These are phyloP conservation scores for Habrosyne pyritoides DNA, from an alignment of 2,888 invertebrate species.

Conservation along the genomic window DNA sequence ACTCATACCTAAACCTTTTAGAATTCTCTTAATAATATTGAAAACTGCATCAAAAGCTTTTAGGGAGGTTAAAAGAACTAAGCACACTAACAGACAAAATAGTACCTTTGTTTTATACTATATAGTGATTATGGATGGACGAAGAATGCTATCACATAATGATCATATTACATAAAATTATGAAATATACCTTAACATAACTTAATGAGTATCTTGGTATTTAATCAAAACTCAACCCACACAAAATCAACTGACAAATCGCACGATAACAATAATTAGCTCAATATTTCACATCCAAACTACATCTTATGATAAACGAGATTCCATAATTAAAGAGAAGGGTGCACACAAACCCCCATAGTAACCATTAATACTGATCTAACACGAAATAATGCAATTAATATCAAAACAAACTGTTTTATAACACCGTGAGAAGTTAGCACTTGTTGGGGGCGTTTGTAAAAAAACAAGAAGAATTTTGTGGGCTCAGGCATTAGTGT, in stretches of 20 bases:
- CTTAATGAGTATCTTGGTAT: no score
- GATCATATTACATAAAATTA: no score
- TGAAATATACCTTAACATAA: no score
- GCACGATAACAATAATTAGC: constrained; percentile 55
- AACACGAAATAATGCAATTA: constrained; percentile 81
- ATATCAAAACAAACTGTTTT: constrained; percentile 72
- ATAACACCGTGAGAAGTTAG: constrained; percentile 71
- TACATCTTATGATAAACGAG: constrained; percentile 70
- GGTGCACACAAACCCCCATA: constrained; percentile 66
- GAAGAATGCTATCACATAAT: no score
- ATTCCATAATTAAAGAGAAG: constrained; percentile 75
- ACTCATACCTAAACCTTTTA: no score
- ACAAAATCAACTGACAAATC: constrained; percentile 15
- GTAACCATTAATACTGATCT: constrained; percentile 73
- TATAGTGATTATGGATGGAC: no score
- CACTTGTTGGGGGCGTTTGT: constrained; percentile 60
- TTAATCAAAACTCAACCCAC: neutral
- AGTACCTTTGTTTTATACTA: no score
- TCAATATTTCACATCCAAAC: constrained; percentile 63
- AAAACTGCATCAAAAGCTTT: no score
- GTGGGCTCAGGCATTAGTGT: constrained; percentile 27
- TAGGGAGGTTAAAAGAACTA: no score
- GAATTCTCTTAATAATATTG: no score
- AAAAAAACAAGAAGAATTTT: constrained; percentile 64
- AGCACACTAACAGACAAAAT: no score